Evolutionary conservation across 2,888 invertebrate species (phyloP).

Genomic region (Acronicta aceris): DNA sequence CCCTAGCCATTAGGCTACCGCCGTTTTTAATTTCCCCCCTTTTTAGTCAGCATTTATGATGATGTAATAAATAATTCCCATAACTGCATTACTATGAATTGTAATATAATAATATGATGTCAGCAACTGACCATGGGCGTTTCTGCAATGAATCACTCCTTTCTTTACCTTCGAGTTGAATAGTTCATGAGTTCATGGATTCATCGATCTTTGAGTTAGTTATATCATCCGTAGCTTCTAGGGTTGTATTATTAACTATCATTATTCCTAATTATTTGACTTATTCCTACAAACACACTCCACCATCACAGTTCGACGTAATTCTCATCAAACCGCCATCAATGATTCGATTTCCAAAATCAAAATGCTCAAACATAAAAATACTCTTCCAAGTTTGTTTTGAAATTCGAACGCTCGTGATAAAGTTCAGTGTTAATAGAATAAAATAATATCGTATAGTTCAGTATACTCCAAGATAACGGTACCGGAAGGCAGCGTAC

Average conservation of each 20-base stretch:
- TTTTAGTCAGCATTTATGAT: background rate
- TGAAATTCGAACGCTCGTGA: background rate
- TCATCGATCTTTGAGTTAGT: background rate
- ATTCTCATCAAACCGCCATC: too few relatives aligned
- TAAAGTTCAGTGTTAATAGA: constrained; percentile 3
- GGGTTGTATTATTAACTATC: too few relatives aligned
- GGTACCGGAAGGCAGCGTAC: constrained; percentile 26
- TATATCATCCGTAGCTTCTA: too few relatives aligned
- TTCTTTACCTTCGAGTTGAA: constrained; percentile 16
- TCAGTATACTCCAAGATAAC: constrained; percentile 24
- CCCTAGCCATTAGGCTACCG: too few relatives aligned
- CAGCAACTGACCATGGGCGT: constrained; percentile 16
- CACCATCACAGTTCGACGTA: too few relatives aligned
- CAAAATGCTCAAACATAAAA: too few relatives aligned
- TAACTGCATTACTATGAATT: constrained; percentile 7
- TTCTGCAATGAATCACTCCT: constrained; percentile 29
- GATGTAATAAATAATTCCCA: background rate
- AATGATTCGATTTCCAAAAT: too few relatives aligned
- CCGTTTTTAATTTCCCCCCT: background rate
- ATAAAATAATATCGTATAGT: constrained; percentile 7
- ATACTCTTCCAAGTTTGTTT: too few relatives aligned
- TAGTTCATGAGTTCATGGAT: background rate
- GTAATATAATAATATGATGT: constrained; percentile 24
- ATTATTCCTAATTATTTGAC: too few relatives aligned
- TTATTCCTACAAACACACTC: too few relatives aligned